Base-by-base conservation (phyloP, 1,140 invertebrate genomes). In the Cyclina sinensis region DNA sequence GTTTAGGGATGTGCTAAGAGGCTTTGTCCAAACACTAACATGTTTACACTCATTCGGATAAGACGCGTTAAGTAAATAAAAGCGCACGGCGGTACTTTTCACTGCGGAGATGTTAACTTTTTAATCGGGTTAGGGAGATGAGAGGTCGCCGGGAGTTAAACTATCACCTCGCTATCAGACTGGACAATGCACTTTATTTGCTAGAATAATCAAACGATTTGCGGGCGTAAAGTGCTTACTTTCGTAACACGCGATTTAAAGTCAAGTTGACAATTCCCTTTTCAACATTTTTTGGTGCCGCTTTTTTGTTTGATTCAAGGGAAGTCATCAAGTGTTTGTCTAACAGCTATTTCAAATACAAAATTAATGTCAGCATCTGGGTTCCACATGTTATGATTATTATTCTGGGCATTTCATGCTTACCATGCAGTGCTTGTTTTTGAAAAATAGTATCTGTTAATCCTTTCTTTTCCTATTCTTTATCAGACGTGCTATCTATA, bases 51-150 rank as follows among this genome's bases (percentile, higher is more conserved):
- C 27, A 21, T 51, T 51, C 43, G 74, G 74, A 78, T 78, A 78
- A 78, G 74, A 51, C 48, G 74, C 46, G 74, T 32, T 78, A 78
- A 54, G 48, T 78, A 78, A 78, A 78, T 78, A 78, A 78, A 51
- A 54, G 74, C 74, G 74, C 35, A 48, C 74, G 74, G 48, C 74
- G 74, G 74, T 43, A 24, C 48, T 54, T 30, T 54, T 51, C 30
- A 18, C 46, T 32, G 46, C 43, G 48, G 46, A 74, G 46, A 30
- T 78, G 74, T 78, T 78, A 78, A 78, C 74, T 57, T 78, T 78
- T 7, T 51, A 78, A 78, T 78, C 74, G 46, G 74, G 43, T 78
- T 78, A 78, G 27, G 54, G 7, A 51, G 74, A 78, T 78, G 46
- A 78, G 74, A 78, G 46, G 74, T 16, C 30, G 74, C 74, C 46